phyloP scores from a whole-genome alignment of 1,140 invertebrate genomes.

The Drosophila trapezifrons region DNA sequence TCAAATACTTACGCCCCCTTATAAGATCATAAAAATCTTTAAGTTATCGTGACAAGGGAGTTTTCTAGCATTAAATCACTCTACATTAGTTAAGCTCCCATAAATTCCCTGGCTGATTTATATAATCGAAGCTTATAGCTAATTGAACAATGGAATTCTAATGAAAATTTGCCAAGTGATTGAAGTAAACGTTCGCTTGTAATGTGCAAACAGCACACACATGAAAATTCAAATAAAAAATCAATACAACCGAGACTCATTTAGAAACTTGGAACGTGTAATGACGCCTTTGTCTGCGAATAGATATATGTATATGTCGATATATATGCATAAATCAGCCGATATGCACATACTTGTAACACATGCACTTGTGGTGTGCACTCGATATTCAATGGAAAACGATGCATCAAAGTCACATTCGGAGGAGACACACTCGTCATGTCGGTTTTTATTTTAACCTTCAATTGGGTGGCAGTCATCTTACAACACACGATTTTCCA shows the following conservation, averaged over 20 bases:
- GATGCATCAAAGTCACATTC: constrained; percentile 62
- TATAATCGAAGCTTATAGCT: constrained; percentile 18
- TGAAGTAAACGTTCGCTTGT: constrained; percentile 42
- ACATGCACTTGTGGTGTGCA: constrained; percentile 45
- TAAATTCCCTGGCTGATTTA: constrained; percentile 27
- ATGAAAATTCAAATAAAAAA: constrained; percentile 43
- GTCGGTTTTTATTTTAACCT: constrained; percentile 58
- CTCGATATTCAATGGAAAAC: constrained; percentile 56
- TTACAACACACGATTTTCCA: constrained; percentile 44
- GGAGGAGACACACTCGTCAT: constrained; percentile 55
- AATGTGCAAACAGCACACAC: constrained; percentile 25
- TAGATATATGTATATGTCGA: constrained; percentile 13
- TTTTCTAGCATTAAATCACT: neutral
- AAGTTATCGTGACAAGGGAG: neutral
- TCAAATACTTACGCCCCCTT: too few relatives aligned
- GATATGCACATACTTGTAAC: constrained; percentile 28
- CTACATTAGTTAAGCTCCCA: constrained; percentile 25
- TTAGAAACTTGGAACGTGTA: constrained; percentile 22
- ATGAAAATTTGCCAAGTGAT: constrained; percentile 61
- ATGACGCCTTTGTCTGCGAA: constrained; percentile 36
- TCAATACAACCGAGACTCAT: constrained; percentile 50
- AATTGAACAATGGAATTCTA: constrained; percentile 75
- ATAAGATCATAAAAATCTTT: neutral
- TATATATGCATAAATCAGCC: constrained; percentile 56
- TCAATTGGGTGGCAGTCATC: constrained; percentile 55